These are phyloP conservation scores for Neomorphus geoffroyi DNA, from an alignment of 2,797 vertebrate species.

Conservation along the genomic window DNA sequence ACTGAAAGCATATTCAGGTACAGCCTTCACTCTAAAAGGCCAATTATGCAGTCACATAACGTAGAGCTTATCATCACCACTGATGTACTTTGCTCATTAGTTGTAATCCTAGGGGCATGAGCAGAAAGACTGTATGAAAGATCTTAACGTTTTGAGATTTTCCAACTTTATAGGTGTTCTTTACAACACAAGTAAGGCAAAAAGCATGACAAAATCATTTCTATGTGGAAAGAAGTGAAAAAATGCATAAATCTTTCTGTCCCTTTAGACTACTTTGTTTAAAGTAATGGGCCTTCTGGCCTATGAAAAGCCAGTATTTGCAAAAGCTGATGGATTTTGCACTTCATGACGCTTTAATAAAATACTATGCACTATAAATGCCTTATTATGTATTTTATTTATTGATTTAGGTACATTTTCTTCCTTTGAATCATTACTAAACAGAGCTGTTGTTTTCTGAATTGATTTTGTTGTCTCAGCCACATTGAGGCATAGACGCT, in stretches of 20 bases:
- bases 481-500: slow-evolving; percentile 69
- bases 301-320: not conserved
- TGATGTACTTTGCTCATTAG: not conserved
- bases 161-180: not conserved
- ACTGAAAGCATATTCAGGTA: not conserved
- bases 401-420: slow-evolving; percentile 37
- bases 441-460: slow-evolving; percentile 75
- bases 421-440: slow-evolving; percentile 67
- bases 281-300: not conserved
- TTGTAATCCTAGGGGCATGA: rapidly evolving
- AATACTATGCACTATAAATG: not conserved
- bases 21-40: not conserved
- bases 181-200: not conserved
- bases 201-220: not conserved
- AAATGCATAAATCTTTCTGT: not conserved
- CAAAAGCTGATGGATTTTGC: not conserved
- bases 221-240: not conserved
- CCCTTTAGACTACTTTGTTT: not conserved
- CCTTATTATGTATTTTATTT: slow-evolving; percentile 35
- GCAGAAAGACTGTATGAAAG: not conserved
- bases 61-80: not conserved
- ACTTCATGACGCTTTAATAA: slow-evolving; percentile 12
- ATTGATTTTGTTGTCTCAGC: slow-evolving; percentile 81
- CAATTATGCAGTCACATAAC: not conserved
- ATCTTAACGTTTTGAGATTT: not conserved